These are phyloP conservation scores for Psix sp. DNA, from an alignment of 1,140 invertebrate species.

Conservation along the genomic window DNA sequence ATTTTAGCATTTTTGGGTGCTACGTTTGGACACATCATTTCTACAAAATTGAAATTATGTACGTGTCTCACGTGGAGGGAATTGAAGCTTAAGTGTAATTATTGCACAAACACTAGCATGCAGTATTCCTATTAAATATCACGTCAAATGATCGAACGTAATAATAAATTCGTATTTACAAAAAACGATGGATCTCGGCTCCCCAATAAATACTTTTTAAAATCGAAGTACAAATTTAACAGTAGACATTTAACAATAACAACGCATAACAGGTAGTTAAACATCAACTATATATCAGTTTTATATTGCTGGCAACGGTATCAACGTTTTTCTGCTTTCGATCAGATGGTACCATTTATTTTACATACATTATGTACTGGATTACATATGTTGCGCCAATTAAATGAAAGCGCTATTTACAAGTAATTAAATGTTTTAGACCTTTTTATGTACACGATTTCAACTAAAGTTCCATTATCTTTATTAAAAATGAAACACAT, in stretches of 20 bases:
- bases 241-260: constrained; percentile 52
- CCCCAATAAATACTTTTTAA: constrained; percentile 35
- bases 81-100: constrained; percentile 30
- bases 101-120: constrained; percentile 30
- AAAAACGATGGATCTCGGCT: constrained; percentile 38
- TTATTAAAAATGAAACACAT: too few species aligned
- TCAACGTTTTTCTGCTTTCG: constrained; percentile 8
- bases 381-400: too few species aligned
- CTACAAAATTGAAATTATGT: too few species aligned
- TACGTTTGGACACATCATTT: too few species aligned
- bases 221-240: constrained; percentile 41
- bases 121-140: constrained; percentile 6
- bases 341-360: neutral
- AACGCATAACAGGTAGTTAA: constrained; percentile 41
- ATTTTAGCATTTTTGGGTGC: too few species aligned
- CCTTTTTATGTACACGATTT: too few species aligned
- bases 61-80: constrained; percentile 31
- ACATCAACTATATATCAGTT: constrained; percentile 43
- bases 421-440: too few species aligned
- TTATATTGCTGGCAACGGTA: constrained; percentile 16
- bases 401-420: too few species aligned
- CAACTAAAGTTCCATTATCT: too few species aligned
- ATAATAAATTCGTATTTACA: constrained; percentile 46
- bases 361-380: constrained; percentile 7
- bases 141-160: constrained; percentile 15